phyloP scores from a whole-genome alignment of 2,888 invertebrate species.

The Schizaphis graminum region DNA sequence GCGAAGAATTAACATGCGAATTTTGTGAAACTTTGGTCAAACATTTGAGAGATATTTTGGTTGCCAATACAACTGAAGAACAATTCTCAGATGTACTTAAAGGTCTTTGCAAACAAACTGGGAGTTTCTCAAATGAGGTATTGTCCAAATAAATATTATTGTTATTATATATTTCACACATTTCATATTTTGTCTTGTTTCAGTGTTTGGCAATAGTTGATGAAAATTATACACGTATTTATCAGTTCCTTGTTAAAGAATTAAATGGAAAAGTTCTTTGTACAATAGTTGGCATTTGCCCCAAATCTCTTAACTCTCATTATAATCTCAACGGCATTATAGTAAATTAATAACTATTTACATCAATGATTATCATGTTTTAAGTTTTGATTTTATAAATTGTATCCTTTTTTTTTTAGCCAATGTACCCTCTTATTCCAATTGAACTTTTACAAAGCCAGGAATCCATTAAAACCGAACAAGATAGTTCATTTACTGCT shows the following conservation, averaged over 20 bases:
- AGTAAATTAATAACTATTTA: conserved; percentile 69
- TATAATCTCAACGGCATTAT: conserved; percentile 57
- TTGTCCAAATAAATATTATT: conserved; percentile 26
- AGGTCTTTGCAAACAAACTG: conserved; percentile 85
- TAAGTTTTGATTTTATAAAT: background rate
- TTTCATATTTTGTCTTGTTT: conserved; percentile 62
- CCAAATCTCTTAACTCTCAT: conserved; percentile 69
- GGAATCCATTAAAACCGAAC: background rate
- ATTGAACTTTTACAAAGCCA: conserved; percentile 27
- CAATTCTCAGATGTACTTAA: conserved; percentile 82
- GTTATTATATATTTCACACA: conserved; percentile 30
- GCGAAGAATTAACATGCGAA: conserved; percentile 82
- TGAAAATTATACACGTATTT: conserved; percentile 83
- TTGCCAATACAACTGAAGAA: conserved; percentile 86
- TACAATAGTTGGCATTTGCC: conserved; percentile 80
- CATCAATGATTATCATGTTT: conserved; percentile 53
- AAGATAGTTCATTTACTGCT: background rate
- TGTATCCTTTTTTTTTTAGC: background rate
- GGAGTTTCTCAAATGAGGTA: conserved; percentile 78
- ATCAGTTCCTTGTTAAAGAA: conserved; percentile 78
- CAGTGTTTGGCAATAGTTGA: conserved; percentile 82
- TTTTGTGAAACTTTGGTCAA: conserved; percentile 86
- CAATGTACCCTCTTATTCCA: conserved; percentile 48
- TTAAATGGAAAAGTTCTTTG: conserved; percentile 82
- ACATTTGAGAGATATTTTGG: conserved; percentile 83